phyloP scores from a whole-genome alignment of 2,888 invertebrate species.

The Heliconius sara region DNA sequence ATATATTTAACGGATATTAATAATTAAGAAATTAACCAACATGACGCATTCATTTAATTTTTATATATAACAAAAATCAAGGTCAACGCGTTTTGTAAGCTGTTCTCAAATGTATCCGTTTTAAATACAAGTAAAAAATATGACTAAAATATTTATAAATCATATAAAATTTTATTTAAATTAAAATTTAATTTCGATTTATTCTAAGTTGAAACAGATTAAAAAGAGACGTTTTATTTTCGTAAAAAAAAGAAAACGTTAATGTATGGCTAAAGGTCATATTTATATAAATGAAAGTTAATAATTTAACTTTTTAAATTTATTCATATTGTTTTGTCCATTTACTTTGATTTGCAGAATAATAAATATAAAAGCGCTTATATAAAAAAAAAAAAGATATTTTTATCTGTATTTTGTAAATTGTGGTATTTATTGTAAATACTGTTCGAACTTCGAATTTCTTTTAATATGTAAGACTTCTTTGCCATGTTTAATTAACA shows the following conservation, averaged over 20 bases:
- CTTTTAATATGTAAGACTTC: conserved; percentile 43
- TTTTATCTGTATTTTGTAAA: conserved; percentile 58
- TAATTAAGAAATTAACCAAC: not conserved
- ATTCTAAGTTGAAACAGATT: not conserved
- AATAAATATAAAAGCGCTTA: not conserved
- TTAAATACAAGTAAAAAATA: not conserved
- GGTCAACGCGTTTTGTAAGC: not conserved
- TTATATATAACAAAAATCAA: not conserved
- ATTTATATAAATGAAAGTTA: not conserved
- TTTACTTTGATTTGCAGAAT: not conserved
- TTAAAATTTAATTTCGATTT: not conserved
- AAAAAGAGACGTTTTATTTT: not conserved
- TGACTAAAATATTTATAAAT: not conserved
- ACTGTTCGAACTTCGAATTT: conserved; percentile 65
- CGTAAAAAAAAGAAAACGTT: not conserved
- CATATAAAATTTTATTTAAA: not conserved
- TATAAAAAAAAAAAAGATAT: not conserved
- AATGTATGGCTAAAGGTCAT: not conserved
- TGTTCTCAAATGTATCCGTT: not conserved
- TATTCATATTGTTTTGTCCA: not conserved
- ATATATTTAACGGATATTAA: not conserved
- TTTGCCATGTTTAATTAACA: conserved; percentile 45
- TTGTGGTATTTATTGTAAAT: conserved; percentile 69
- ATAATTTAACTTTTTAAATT: not conserved
- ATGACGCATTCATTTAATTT: not conserved